phyloP scores from a whole-genome alignment of 1,140 invertebrate species.

The Drosophila busckii region DNA sequence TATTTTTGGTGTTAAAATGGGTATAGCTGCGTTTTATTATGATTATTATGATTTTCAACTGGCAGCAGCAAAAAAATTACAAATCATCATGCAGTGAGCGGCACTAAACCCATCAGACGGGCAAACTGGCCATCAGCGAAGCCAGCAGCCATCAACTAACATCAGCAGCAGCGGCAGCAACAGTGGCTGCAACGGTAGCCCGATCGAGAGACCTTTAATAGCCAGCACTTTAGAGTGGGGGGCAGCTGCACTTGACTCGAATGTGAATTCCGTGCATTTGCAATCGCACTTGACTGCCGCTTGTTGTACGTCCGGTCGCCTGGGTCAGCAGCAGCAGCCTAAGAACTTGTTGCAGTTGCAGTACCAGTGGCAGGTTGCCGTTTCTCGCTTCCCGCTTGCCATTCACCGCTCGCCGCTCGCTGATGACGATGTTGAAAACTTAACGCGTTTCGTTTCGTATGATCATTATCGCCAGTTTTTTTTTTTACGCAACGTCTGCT shows the following conservation, averaged over 20 bases:
- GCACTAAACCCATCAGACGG: slow-evolving; percentile 64
- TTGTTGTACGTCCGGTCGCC: slow-evolving; percentile 57
- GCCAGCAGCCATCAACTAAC: slow-evolving; percentile 28
- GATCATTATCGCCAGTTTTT: slow-evolving; percentile 73
- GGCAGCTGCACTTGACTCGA: slow-evolving; percentile 34
- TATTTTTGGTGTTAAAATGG: slow-evolving; percentile 76
- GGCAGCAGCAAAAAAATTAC: slow-evolving; percentile 58
- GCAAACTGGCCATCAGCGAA: slow-evolving; percentile 34
- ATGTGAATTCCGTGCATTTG: slow-evolving; percentile 76
- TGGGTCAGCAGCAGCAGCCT: slow-evolving; percentile 46
- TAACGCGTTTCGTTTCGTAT: slow-evolving; percentile 74
- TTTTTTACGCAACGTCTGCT: slow-evolving; percentile 65
- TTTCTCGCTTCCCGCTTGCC: slow-evolving; percentile 9
- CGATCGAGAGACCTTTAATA: slow-evolving; percentile 58
- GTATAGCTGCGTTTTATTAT: slow-evolving; percentile 76
- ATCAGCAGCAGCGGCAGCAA: slow-evolving; percentile 13
- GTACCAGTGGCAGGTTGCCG: neutral
- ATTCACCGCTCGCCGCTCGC: slow-evolving; percentile 9
- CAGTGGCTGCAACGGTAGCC: slow-evolving; percentile 68
- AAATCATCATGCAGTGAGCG: slow-evolving; percentile 67
- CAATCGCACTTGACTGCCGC: slow-evolving; percentile 74
- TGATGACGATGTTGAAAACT: slow-evolving; percentile 72
- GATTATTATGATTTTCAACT: slow-evolving; percentile 74
- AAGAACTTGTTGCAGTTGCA: slow-evolving; percentile 10
- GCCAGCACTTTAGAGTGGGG: slow-evolving; percentile 33